Evolutionary conservation across 2,888 invertebrate species (phyloP), one percentile per base, ranked within the genome.

Genomic region (Phyllotreta cruciferae): DNA sequence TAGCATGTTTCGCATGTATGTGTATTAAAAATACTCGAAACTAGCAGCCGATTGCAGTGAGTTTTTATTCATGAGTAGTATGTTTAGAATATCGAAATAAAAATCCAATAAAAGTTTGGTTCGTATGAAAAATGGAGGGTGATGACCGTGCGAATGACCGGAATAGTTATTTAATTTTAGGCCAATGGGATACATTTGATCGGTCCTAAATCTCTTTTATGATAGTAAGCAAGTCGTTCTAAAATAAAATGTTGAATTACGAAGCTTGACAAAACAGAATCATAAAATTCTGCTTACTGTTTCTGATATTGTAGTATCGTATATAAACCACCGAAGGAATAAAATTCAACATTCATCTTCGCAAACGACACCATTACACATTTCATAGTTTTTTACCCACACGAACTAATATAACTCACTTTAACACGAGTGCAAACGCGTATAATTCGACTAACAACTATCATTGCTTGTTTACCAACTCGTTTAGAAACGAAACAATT

Each of bases 141-240:
- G 71, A 71, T 69, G 70, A 71, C 66, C 70, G 68, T 70, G 67
- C 66, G 71, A 74, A 75, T 73, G 70, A 72, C 70, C 70, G 69
- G 67, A 70, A 70, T 68, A 63, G 72, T 73, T 71, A 72, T 75
- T 74, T 75, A 71, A 75, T 74, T 74, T 74, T 71, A 68, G 70
- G 70, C 72, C 73, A 72, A 73, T 73, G 63, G 68, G 68, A 66
- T 70, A 70, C 68, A 66, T 71, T 71, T 72, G 66, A 69, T 68
- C 66, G 71, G 66, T 68, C 70, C 67, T 73, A 74, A 74, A 73
- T 73, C 74, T 72, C 70, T 70, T 73, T 73, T 73, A 73, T 70
- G 62, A 66, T 68, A 68, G 63, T 50, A 68, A 63, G 65, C 70
- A 70, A 68, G 66, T 73, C 71, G 71, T 66, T 73, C 66, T 71